Base-by-base conservation (phyloP, 2,888 invertebrate species). In the Microctonus brassicae region DNA sequence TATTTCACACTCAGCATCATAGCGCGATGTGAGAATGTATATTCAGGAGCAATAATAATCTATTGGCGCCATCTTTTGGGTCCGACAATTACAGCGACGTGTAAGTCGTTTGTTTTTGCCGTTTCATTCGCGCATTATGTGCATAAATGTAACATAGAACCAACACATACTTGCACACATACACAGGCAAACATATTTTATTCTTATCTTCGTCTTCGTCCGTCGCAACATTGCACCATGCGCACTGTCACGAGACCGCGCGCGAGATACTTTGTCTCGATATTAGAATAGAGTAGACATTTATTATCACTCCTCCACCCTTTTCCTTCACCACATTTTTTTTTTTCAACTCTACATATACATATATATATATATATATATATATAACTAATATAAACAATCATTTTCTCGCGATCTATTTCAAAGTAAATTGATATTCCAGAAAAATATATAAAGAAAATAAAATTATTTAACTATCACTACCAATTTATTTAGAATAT, bases 201-300 rank as follows among this genome's bases (percentile, higher is more conserved):
- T 47, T 47, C 47, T 47, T 47, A 47, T 47, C 47, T 47, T 47
- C 20, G 47, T 47, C 47, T 47, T 47, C 47, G 47, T 47, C 17
- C 47, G 47, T 47, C 47, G 47, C 47, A 47, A 47, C 47, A 47
- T 47, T 47, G 47, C 47, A 47, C 47, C 47, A 47, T 47, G 47
- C 47, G 47, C 47, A n/a, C 47, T 47, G 47, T 47, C 71, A 69
- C 69, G 66, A 61, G 68, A 68, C 69, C 57, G 67, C 66, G 66
- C 75, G 75, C 73, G 76, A 76, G 75, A 75, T 52, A 61, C 20
- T 60, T 68, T 68, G 42, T 60, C 52, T 69, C 53, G 55, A 34
- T 60, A 60, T 60, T 34, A 34, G 60, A 60, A 60, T 60, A 60
- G 34, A 34, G 60, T 60, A 47, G 47, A 47, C 47, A 47, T 47